Conservation (phyloP, 2,797 vertebrate species). For the Amphiprion clarkii region DNA sequence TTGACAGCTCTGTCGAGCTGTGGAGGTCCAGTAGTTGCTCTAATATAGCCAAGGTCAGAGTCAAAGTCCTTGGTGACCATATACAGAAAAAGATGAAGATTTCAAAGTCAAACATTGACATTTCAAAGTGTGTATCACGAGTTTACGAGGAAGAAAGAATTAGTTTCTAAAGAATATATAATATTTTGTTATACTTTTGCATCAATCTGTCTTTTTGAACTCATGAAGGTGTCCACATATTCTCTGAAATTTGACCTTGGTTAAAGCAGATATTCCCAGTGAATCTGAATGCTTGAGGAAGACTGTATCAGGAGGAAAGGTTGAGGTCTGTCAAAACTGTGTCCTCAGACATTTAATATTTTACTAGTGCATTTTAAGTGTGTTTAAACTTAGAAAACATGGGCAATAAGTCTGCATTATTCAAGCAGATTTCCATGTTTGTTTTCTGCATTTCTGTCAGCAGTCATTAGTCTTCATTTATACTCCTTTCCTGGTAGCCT, state of each 20-base stretch:
- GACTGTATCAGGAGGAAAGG: background rate
- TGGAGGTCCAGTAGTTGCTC: slow-evolving; percentile 15
- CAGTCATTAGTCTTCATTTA: slow-evolving; percentile 66
- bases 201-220: slow-evolving; percentile 9
- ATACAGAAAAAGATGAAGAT: background rate
- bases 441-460: slow-evolving; percentile 52
- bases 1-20: slow-evolving; percentile 55
- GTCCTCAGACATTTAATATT: slow-evolving; percentile 37
- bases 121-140: no score
- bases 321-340: background rate
- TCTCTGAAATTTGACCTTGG: slow-evolving; percentile 23
- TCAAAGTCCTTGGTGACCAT: slow-evolving; percentile 7
- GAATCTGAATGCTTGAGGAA: background rate
- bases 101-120: background rate
- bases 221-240: background rate
- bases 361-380: slow-evolving; percentile 1
- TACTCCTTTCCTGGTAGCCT: slow-evolving; percentile 14
- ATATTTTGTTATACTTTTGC: background rate
- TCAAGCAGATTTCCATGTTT: slow-evolving; percentile 44
- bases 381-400: slow-evolving; percentile 3
- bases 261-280: slow-evolving; percentile 27
- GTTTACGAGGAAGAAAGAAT: no score
- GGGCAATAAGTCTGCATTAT: slow-evolving; percentile 35
- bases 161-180: background rate
- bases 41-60: slow-evolving; percentile 43